These are phyloP conservation scores for Spodoptera litura DNA, from an alignment of 1,140 invertebrate genomes.

Conservation along the genomic window DNA sequence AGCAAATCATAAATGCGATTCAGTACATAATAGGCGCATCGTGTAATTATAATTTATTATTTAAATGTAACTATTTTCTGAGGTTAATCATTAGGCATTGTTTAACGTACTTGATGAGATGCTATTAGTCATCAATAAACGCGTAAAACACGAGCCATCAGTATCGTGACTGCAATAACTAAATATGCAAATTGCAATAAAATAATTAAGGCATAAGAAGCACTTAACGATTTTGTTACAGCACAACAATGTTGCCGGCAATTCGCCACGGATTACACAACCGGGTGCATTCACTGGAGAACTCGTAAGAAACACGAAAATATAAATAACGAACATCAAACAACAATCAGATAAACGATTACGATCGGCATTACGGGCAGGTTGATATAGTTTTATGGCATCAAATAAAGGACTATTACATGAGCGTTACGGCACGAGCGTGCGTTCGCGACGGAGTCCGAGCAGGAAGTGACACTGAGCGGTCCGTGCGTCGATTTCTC, in stretches of 20 bases:
- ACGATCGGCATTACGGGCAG: slow-evolving; percentile 47
- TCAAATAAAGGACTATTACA: slow-evolving; percentile 64
- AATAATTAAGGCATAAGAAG: slow-evolving; percentile 38
- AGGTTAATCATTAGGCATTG: slow-evolving; percentile 19
- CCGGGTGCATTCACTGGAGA: slow-evolving; percentile 31
- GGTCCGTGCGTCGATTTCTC: slow-evolving; percentile 71
- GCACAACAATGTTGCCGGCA: slow-evolving; percentile 19
- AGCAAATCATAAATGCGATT: neutral
- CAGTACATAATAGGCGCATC: neutral
- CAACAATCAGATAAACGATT: slow-evolving; percentile 56
- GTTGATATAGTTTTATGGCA: slow-evolving; percentile 67
- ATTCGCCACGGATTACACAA: slow-evolving; percentile 27
- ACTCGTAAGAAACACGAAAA: slow-evolving; percentile 27
- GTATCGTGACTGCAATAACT: slow-evolving; percentile 38
- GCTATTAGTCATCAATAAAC: slow-evolving; percentile 17
- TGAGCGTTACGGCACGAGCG: slow-evolving; percentile 45
- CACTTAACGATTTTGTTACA: slow-evolving; percentile 36
- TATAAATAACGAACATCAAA: slow-evolving; percentile 52
- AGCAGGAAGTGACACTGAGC: slow-evolving; percentile 72
- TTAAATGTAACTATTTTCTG: neutral
- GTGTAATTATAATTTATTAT: neutral
- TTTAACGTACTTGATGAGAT: neutral
- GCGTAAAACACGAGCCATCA: slow-evolving; percentile 38
- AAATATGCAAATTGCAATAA: slow-evolving; percentile 35
- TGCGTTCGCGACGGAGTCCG: slow-evolving; percentile 62